Evolutionary conservation across 2,888 invertebrate genomes (phyloP), one percentile per base, ranked within the genome.

Genomic region (Campoplex capitator): DNA sequence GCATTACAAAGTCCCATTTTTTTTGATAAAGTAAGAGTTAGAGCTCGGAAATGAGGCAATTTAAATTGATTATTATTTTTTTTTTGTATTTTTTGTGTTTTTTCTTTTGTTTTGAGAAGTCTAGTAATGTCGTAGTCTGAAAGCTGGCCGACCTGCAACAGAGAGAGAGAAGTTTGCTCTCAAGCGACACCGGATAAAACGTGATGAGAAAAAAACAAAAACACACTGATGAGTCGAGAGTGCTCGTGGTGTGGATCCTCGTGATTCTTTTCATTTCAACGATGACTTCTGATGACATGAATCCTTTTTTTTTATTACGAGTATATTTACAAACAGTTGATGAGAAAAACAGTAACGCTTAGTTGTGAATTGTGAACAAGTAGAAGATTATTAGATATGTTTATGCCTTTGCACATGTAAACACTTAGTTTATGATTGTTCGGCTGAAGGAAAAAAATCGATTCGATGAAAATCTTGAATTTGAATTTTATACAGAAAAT

Each of bases 71-170:
- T 23, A 23, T 23, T 23, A 0, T 23, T 23, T 65, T 38, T 76
- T 83, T 83, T 77, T 82, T 83, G 54, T 87, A 67, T 74, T 75
- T 74, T 71, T 80, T 77, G 85, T 71, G 81, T 82, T 81, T 84
- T 74, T 65, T 45, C 35, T 86, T 75, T 78, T 91, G 91, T 86
- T 91, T 91, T 91, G 90, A 93, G 91, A 93, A 93, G 93, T 94
- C 94, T 95, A 95, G 93, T 95, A 95, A 94, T 95, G 95, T 95
- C 95, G 94, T 93, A 95, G 95, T 94, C 95, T 94, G 94, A 95
- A 95, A 94, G 94, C 93, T 94, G 95, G 94, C 94, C 95, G 94
- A 94, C 95, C 95, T 95, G 95, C 90, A 95, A 95, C 94, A 94
- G 90, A 94, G 91, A 94, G 91, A 94, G 91, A 94, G 91, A 82